phyloP scores from a whole-genome alignment of 2,113 vertebrate species.

The Mus spicilegus region DNA sequence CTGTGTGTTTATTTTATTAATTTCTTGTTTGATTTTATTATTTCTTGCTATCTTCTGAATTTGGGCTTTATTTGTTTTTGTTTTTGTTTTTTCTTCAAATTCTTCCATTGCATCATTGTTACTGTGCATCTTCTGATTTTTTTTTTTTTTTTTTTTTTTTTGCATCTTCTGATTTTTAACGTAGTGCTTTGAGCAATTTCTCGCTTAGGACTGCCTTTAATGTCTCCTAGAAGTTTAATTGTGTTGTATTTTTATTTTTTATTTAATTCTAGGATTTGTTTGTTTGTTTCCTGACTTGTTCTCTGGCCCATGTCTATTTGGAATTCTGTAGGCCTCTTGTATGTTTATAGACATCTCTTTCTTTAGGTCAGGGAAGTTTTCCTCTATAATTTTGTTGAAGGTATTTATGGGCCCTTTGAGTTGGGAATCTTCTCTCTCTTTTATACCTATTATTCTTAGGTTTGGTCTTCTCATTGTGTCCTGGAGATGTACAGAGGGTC shows the following conservation, averaged over 20 bases:
- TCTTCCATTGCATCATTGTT: background rate
- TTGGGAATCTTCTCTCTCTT: no score
- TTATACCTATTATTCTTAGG: no score
- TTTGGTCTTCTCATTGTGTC: no score
- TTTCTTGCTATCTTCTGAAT: background rate
- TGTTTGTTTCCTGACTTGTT: background rate
- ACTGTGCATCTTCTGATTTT: no score
- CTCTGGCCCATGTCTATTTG: background rate
- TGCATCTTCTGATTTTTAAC: background rate
- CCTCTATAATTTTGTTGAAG: no score
- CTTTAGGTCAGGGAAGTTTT: no score
- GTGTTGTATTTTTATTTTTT: background rate
- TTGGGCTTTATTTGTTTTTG: background rate
- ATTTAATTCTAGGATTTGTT: background rate
- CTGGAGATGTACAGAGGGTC: no score
- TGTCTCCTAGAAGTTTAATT: background rate
- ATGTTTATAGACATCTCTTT: no score
- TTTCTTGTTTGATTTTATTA: background rate
- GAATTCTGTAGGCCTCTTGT: no score
- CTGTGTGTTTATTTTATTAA: background rate
- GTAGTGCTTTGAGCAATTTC: background rate
- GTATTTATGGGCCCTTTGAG: no score
- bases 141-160: no score
- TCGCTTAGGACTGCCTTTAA: background rate
- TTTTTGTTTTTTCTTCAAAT: background rate